Evolutionary conservation across 2,888 invertebrate species (phyloP).

Genomic region (Heliconius charithonia): DNA sequence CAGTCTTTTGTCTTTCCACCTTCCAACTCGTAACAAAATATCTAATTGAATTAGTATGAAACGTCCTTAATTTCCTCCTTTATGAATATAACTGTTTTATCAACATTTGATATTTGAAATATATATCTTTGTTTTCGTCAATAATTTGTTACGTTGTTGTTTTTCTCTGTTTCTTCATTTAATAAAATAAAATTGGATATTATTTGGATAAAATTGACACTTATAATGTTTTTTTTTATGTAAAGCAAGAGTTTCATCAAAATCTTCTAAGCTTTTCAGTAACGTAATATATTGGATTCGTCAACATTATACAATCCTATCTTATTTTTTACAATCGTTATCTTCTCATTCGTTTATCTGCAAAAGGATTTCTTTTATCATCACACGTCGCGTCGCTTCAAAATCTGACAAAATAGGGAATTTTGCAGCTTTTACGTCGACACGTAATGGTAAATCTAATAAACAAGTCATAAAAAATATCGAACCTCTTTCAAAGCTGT

Average conservation of each 20-base stretch:
- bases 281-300: background rate
- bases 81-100: background rate
- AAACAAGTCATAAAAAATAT: background rate
- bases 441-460: background rate
- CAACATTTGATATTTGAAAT: background rate
- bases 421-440: background rate
- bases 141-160: background rate
- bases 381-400: background rate
- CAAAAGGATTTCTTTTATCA: background rate
- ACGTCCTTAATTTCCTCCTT: background rate
- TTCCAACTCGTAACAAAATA: slow-evolving; percentile 20
- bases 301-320: background rate
- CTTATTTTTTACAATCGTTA: background rate
- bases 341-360: background rate
- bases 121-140: background rate
- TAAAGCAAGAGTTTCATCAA: background rate
- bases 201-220: background rate
- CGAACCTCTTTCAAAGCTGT: background rate
- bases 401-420: background rate
- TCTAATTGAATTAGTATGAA: slow-evolving; percentile 27
- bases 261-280: background rate
- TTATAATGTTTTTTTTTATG: background rate
- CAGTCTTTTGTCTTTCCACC: slow-evolving; percentile 21
- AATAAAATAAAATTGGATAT: background rate
- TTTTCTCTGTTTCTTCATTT: background rate